Percentiles rank a stretch among this genome's conserved stretches.
These are phyloP conservation scores for Trigoniulus corallinus DNA, from an alignment of 1,140 invertebrate species.

Conservation along the genomic window DNA sequence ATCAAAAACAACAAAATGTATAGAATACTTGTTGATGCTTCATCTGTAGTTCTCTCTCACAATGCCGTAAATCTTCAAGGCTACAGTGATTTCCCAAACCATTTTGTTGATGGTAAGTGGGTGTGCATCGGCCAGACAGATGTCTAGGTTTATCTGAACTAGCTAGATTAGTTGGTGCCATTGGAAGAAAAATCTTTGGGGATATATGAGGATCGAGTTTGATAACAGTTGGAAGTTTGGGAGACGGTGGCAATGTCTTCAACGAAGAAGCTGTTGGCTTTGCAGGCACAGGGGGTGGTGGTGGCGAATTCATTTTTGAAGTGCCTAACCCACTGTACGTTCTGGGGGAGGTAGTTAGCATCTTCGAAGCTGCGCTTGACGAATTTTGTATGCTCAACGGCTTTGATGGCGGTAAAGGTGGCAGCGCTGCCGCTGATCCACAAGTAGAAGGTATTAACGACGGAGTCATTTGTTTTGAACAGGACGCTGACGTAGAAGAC, in stretches of 20 bases:
- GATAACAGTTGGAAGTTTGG: not conserved
- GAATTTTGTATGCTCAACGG: not conserved
- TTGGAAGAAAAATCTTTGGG: slow-evolving; percentile 8
- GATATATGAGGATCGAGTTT: slow-evolving; percentile 8
- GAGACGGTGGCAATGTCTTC: not conserved
- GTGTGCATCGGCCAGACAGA: not conserved
- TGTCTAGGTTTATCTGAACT: not conserved
- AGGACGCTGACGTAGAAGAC: not conserved
- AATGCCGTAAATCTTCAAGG: slow-evolving; percentile 26
- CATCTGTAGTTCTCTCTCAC: slow-evolving; percentile 28
- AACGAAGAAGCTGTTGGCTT: not conserved
- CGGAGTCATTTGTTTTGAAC: not conserved
- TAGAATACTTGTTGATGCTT: slow-evolving; percentile 24
- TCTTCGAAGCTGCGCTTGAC: not conserved
- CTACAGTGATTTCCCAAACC: slow-evolving; percentile 13
- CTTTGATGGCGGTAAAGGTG: not conserved
- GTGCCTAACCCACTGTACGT: not conserved
- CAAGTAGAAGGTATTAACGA: not conserved
- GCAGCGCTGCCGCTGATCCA: not conserved
- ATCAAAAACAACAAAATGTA: not conserved
- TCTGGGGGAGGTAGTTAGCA: not conserved
- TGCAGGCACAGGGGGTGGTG: not conserved
- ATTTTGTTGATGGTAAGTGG: slow-evolving; percentile 3
- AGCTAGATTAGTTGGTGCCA: not conserved
- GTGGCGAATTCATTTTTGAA: not conserved